phyloP scores from a whole-genome alignment of 2,113 vertebrate genomes.

The Zingel zingel region DNA sequence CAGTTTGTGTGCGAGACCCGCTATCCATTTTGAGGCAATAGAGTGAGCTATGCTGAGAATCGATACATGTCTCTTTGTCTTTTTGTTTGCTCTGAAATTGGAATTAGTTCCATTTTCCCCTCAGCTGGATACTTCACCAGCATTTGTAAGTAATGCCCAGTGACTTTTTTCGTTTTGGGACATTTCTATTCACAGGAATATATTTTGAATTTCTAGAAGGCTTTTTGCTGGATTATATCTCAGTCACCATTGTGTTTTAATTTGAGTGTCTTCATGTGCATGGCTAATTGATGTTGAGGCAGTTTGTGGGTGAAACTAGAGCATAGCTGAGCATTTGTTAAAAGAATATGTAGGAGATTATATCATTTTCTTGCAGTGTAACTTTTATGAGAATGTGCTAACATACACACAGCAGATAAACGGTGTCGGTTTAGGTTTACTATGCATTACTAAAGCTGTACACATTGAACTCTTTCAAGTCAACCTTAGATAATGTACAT shows the following conservation, averaged over 20 bases:
- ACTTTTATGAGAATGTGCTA: not conserved
- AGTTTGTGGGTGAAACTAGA: not conserved
- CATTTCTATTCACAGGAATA: not conserved
- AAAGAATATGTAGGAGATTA: not conserved
- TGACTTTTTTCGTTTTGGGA: not conserved
- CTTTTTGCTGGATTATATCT: not conserved
- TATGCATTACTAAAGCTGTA: not conserved
- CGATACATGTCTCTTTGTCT: slow-evolving; percentile 46
- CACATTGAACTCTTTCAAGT: not conserved
- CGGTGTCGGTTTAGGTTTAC: not conserved
- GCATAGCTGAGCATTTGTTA: not conserved
- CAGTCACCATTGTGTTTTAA: not conserved
- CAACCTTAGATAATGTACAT: not conserved
- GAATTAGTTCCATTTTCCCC: slow-evolving; percentile 44
- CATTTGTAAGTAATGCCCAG: slow-evolving; percentile 1
- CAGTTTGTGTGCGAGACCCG: slow-evolving; percentile 17
- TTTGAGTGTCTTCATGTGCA: not conserved
- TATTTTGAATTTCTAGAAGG: not conserved
- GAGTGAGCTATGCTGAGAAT: slow-evolving; percentile 44
- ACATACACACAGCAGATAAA: not conserved
- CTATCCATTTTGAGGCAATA: slow-evolving; percentile 28
- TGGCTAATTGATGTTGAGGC: not conserved
- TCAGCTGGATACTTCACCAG: slow-evolving; percentile 5
- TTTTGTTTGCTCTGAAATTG: slow-evolving; percentile 50
- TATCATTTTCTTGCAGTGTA: not conserved